Conservation (phyloP, 2,888 invertebrate genomes). For the Lasioglossum leucozonium region DNA sequence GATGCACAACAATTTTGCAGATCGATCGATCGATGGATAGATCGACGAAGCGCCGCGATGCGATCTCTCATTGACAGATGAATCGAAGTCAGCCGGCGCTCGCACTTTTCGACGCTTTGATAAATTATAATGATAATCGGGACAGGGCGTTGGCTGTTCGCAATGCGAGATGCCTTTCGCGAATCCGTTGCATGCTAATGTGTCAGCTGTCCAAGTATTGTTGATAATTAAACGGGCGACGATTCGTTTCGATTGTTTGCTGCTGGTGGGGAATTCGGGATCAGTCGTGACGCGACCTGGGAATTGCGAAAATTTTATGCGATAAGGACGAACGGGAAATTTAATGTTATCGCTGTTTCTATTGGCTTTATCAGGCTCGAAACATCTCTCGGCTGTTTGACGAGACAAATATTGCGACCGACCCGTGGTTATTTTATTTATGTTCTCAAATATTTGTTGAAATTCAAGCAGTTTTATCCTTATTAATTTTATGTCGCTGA, state of each 20-base stretch:
- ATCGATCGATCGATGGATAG: conserved; percentile 8
- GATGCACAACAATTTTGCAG: neutral
- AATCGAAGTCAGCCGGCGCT: conserved; percentile 1
- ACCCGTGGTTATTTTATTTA: neutral
- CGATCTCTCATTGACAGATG: conserved; percentile 29
- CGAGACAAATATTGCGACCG: neutral
- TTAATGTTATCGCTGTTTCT: neutral
- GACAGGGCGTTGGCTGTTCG: neutral
- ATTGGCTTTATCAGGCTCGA: neutral
- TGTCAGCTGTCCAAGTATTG: neutral
- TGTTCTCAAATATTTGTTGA: neutral
- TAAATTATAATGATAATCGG: conserved; percentile 3
- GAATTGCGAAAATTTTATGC: neutral
- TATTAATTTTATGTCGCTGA: neutral
- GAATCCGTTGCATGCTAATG: neutral
- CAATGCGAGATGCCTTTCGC: neutral
- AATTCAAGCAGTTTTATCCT: neutral
- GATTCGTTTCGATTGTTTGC: conserved; percentile 4
- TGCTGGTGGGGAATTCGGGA: neutral
- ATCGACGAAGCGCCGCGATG: neutral
- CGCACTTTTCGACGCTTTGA: neutral
- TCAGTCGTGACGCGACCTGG: neutral
- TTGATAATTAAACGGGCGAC: conserved; percentile 1
- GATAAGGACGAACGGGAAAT: neutral
- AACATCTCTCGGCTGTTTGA: neutral